Evolutionary conservation across 53 echinoderm and acorn worm species (phyloP).

Genomic region (Stichopus horrens): DNA sequence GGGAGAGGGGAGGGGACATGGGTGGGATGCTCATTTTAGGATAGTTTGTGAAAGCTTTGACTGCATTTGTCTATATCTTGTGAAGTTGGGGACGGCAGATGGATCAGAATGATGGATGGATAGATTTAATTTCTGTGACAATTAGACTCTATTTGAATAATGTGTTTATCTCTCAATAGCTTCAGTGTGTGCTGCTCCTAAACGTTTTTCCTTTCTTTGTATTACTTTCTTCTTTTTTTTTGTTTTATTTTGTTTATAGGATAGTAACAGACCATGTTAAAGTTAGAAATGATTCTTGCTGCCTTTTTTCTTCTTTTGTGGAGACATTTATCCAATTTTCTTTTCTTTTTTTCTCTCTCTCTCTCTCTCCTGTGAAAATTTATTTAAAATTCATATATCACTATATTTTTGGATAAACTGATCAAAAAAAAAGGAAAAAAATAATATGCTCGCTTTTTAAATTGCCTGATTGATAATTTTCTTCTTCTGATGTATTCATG

Average conservation of each 20-base stretch:
- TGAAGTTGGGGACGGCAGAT: too few species aligned
- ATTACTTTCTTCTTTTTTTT: too few species aligned
- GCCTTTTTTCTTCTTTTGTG: conserved; percentile 21
- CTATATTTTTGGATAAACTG: conserved; percentile 38
- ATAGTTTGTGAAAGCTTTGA: too few species aligned
- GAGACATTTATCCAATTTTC: conserved; percentile 2
- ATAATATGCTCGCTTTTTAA: conserved; percentile 36
- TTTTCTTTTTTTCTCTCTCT: background rate
- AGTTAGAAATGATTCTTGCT: conserved; percentile 23
- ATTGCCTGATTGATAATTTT: conserved; percentile 3
- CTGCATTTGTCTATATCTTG: too few species aligned
- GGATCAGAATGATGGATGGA: too few species aligned
- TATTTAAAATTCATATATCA: conserved; percentile 22
- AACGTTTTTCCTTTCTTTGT: background rate
- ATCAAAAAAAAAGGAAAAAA: background rate
- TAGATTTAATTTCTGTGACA: too few species aligned
- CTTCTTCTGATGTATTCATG: conserved; percentile 33
- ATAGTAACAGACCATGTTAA: background rate
- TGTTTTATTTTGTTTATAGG: background rate
- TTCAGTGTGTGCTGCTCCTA: conserved; percentile 27
- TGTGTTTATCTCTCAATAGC: background rate
- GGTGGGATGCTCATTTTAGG: too few species aligned
- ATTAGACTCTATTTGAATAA: too few species aligned
- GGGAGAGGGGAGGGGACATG: too few species aligned
- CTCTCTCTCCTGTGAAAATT: background rate